A percentile compares a stretch with the other conserved stretches of the same genome.
Conservation (phyloP, 2,113 vertebrate species). For the Cisticola juncidis region DNA sequence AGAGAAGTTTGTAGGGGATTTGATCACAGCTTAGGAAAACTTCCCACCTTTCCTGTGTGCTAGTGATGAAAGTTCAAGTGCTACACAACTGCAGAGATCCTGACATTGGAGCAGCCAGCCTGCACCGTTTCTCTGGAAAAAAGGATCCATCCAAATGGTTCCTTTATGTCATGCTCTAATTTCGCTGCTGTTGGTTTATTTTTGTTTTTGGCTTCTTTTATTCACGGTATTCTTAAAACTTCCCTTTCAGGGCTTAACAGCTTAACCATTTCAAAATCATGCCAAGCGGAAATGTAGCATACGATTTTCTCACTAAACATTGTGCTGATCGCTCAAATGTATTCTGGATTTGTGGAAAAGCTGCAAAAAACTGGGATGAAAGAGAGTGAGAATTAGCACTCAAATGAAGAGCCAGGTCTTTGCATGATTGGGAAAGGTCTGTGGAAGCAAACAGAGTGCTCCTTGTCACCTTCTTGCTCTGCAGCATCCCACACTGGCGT, state of each 20-base stretch:
- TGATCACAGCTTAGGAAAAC: not conserved
- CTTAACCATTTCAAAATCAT: slow-evolving; percentile 60
- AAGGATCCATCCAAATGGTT: not conserved
- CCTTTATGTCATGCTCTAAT: slow-evolving; percentile 42
- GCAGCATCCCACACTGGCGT: rapidly evolving
- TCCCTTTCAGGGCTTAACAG: slow-evolving; percentile 61
- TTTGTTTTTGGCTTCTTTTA: slow-evolving; percentile 26
- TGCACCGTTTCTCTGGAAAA: not conserved
- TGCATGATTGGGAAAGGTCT: not conserved
- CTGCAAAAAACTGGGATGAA: slow-evolving; percentile 2
- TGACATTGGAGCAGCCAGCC: not conserved
- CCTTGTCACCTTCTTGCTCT: not conserved
- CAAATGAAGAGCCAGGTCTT: slow-evolving; percentile 8
- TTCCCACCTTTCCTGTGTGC: not conserved
- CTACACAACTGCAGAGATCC: not conserved
- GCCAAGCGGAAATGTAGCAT: slow-evolving; percentile 54
- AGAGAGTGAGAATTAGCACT: slow-evolving; percentile 39
- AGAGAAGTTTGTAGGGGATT: not conserved
- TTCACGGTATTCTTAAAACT: slow-evolving; percentile 57
- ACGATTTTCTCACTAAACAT: slow-evolving; percentile 43
- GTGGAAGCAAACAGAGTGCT: not conserved
- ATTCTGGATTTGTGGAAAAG: slow-evolving; percentile 39
- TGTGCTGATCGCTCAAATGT: slow-evolving; percentile 55
- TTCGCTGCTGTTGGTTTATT: slow-evolving; percentile 37
- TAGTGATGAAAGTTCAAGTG: not conserved